A percentile compares a stretch with the other conserved stretches of the same genome.
Conservation (phyloP, 1,140 invertebrate species). For the Cotesia typhae region DNA sequence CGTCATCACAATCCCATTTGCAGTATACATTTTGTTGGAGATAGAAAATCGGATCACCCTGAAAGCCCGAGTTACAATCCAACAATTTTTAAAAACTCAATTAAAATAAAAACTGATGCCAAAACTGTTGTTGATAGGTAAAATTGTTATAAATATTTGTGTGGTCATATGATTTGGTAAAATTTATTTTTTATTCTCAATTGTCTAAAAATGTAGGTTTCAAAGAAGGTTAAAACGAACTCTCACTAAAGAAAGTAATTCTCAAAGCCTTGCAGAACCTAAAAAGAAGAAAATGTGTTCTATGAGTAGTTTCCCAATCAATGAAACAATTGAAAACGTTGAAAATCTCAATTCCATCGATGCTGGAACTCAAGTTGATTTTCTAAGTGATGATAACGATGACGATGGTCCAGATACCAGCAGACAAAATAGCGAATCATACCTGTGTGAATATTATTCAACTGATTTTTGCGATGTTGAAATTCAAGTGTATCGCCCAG, state of each 20-base stretch:
- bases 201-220: background rate
- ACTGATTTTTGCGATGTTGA: background rate
- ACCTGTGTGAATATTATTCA: background rate
- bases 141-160: conserved; percentile 6
- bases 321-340: background rate
- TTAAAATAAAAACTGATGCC: background rate
- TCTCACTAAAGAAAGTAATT: background rate
- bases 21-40: conserved; percentile 12
- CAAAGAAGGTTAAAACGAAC: background rate
- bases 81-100: conserved; percentile 11
- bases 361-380: background rate
- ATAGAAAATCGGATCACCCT: conserved; percentile 12
- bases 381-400: background rate
- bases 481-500: background rate
- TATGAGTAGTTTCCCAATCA: background rate
- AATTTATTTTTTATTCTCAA: background rate
- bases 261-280: background rate
- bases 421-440: background rate
- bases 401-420: background rate
- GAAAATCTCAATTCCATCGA: background rate
- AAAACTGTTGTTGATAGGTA: background rate
- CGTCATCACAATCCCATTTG: conserved; percentile 6
- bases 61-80: conserved; percentile 14
- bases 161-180: background rate
- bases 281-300: background rate